Conservation (phyloP, 2,797 vertebrate genomes). For the Lepus townsendii region DNA sequence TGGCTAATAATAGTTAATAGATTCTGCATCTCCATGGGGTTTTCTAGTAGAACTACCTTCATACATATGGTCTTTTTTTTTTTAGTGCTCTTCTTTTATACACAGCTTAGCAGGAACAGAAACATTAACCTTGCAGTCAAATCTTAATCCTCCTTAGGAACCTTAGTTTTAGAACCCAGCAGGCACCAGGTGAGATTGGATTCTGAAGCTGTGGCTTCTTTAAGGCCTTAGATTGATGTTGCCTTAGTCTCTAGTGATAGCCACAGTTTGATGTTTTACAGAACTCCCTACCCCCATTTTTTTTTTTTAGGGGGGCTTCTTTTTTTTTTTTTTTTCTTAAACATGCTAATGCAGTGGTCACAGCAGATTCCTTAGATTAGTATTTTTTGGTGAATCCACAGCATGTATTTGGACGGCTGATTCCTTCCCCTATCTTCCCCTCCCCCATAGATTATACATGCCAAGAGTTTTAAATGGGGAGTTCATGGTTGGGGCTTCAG, state of each 20-base stretch:
- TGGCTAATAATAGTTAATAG: background rate
- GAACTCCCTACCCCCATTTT: background rate
- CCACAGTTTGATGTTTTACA: conserved; percentile 57
- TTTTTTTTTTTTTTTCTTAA: conserved; percentile 17
- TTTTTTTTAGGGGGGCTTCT: background rate
- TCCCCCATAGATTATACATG: background rate
- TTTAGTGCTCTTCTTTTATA: background rate
- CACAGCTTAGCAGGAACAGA: background rate
- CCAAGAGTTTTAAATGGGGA: background rate
- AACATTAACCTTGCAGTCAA: conserved; percentile 48
- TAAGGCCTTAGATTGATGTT: background rate
- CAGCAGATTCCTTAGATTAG: background rate
- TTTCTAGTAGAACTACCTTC: conserved; percentile 2
- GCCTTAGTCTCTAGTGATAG: background rate
- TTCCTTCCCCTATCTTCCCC: background rate
- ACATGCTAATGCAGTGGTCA: background rate
- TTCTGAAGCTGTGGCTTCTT: conserved; percentile 60
- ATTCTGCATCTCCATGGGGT: background rate
- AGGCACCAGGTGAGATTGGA: conserved; percentile 34
- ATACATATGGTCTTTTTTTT: fast-evolving
- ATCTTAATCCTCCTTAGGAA: conserved; percentile 67
- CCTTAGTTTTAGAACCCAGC: conserved; percentile 50
- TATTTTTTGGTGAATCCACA: background rate
- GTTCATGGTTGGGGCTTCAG: background rate
- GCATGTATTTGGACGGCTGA: background rate